Percentiles rank a stretch among this genome's conserved stretches.
phyloP scores from a whole-genome alignment of 2,113 vertebrate species.

The Speoplatyrhinus poulsoni region DNA sequence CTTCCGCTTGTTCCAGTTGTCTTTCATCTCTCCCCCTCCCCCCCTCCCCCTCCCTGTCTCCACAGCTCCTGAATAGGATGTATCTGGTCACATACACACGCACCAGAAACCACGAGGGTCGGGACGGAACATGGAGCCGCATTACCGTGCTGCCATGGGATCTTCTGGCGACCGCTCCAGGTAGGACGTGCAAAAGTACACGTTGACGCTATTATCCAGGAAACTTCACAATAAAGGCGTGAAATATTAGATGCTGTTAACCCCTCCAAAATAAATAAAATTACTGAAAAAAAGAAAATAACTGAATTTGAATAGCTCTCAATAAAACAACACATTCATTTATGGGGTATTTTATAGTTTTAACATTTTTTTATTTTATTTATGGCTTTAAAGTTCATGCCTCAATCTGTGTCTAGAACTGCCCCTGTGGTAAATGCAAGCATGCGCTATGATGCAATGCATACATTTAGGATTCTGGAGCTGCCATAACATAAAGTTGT shows the following conservation, averaged over 20 bases:
- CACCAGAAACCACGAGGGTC: slow-evolving; percentile 33
- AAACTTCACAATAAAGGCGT: slow-evolving; percentile 2
- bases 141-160: not conserved
- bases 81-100: slow-evolving; percentile 50
- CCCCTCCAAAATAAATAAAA: not conserved
- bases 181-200: not conserved
- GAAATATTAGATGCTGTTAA: slow-evolving; percentile 13
- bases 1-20: slow-evolving; percentile 45
- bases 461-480: no score
- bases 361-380: no score
- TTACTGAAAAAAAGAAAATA: not conserved
- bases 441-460: no score
- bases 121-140: slow-evolving; percentile 24
- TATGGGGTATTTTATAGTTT: no score
- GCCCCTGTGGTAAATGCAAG: no score
- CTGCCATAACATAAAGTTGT: no score
- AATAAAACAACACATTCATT: no score
- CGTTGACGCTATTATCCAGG: slow-evolving; percentile 3
- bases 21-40: slow-evolving; percentile 60
- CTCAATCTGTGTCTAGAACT: no score
- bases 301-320: no score
- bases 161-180: slow-evolving; percentile 19
- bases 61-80: slow-evolving; percentile 45
- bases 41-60: slow-evolving; percentile 35
- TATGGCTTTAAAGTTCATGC: no score